These are phyloP conservation scores for Scaptomyza tumidula DNA, from an alignment of 2,888 invertebrate genomes.

Conservation along the genomic window DNA sequence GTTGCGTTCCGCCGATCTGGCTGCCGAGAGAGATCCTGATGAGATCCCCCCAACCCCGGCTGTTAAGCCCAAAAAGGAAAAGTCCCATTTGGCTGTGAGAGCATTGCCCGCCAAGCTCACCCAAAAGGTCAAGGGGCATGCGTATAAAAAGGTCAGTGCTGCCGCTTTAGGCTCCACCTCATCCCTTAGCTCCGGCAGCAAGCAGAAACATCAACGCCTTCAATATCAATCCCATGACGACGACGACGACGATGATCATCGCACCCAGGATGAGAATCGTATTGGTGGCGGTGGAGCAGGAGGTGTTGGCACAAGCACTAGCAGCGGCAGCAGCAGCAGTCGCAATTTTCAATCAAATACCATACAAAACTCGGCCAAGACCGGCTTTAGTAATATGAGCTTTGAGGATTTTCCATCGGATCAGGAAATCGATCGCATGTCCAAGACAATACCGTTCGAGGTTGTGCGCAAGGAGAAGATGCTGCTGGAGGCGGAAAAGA, in stretches of 20 bases:
- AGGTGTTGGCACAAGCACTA: neutral
- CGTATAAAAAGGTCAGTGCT: slow-evolving; percentile 82
- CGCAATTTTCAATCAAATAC: slow-evolving; percentile 83
- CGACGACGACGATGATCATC: slow-evolving; percentile 64
- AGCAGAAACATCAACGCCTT: slow-evolving; percentile 79
- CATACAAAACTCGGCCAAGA: slow-evolving; percentile 84
- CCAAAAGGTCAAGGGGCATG: slow-evolving; percentile 83
- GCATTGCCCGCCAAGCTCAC: slow-evolving; percentile 83
- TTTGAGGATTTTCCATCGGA: slow-evolving; percentile 90
- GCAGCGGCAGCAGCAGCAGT: slow-evolving; percentile 12
- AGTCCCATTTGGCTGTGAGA: slow-evolving; percentile 82
- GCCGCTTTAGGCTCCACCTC: slow-evolving; percentile 74
- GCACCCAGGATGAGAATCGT: slow-evolving; percentile 54
- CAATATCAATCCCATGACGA: slow-evolving; percentile 79
- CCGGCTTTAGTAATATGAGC: slow-evolving; percentile 90
- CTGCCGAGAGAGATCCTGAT: slow-evolving; percentile 36
- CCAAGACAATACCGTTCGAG: slow-evolving; percentile 87
- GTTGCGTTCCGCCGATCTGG: slow-evolving; percentile 69
- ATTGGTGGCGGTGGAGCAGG: slow-evolving; percentile 5
- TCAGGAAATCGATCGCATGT: slow-evolving; percentile 85
- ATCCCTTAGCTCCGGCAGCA: slow-evolving; percentile 73
- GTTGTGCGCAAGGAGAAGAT: slow-evolving; percentile 86
- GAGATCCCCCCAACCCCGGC: slow-evolving; percentile 13
- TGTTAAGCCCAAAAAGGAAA: slow-evolving; percentile 82
- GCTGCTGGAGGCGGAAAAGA: slow-evolving; percentile 85